Evolutionary conservation across 2,888 invertebrate species (phyloP).

Genomic region (Ormyrus thymus): DNA sequence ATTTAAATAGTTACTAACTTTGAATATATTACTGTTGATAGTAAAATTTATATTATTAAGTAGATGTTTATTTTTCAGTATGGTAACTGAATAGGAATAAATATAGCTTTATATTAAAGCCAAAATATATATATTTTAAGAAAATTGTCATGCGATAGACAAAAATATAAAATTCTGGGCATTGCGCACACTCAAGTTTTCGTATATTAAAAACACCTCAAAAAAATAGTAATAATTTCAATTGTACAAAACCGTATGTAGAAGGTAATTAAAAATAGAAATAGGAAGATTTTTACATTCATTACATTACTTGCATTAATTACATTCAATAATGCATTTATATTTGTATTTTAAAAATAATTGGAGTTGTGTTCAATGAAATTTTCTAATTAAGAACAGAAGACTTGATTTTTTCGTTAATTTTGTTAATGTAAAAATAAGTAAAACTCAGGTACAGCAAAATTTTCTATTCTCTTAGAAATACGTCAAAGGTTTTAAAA

Average conservation of each 20-base stretch:
- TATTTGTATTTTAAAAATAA: slow-evolving; percentile 4
- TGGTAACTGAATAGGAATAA: slow-evolving; percentile 12
- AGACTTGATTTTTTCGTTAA: slow-evolving; percentile 45
- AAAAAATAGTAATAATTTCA: neutral
- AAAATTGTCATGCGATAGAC: neutral
- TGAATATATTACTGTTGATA: too few species aligned
- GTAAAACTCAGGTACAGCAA: slow-evolving; percentile 25
- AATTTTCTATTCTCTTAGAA: slow-evolving; percentile 29
- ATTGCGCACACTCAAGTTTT: too few species aligned
- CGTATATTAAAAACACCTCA: neutral
- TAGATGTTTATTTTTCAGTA: slow-evolving; percentile 17
- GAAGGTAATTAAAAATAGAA: neutral
- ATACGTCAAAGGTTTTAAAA: slow-evolving; percentile 21
- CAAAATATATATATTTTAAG: slow-evolving; percentile 3
- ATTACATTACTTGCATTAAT: slow-evolving; percentile 5
- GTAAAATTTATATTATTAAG: slow-evolving; percentile 8
- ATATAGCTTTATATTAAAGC: slow-evolving; percentile 26
- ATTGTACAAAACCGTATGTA: slow-evolving; percentile 22
- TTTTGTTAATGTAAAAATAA: slow-evolving; percentile 6
- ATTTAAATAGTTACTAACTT: too few species aligned
- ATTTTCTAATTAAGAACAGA: slow-evolving; percentile 42
- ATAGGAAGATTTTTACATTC: too few species aligned
- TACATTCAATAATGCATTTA: neutral
- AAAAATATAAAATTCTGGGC: too few species aligned
- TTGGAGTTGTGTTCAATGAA: slow-evolving; percentile 37